phyloP scores from a whole-genome alignment of 2,113 vertebrate genomes.

The Silurus asotus region DNA sequence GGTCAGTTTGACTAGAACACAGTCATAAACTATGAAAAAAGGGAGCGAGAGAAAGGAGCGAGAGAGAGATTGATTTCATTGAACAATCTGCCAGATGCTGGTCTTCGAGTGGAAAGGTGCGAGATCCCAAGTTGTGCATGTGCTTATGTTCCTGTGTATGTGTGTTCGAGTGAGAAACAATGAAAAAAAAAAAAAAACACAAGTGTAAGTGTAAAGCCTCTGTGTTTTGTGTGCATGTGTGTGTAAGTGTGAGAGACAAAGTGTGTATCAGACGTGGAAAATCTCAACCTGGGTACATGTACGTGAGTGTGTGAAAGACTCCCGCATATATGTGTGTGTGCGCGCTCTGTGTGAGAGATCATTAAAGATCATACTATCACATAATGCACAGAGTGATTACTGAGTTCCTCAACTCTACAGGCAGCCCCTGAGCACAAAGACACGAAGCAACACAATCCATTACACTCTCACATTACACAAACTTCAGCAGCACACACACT shows the following conservation, averaged over 20 bases:
- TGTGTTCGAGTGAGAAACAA: background rate
- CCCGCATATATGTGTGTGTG: background rate
- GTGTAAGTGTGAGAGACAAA: background rate
- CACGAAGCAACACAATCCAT: background rate
- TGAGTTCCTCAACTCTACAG: constrained; percentile 27
- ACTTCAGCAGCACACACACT: background rate
- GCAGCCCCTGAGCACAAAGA: constrained; percentile 12
- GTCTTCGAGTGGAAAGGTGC: constrained; percentile 43
- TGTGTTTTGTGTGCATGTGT: background rate
- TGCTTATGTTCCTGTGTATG: constrained; percentile 23
- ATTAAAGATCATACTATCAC: constrained; percentile 24
- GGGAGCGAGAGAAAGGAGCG: background rate
- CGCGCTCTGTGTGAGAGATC: constrained; percentile 15
- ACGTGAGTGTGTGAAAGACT: background rate
- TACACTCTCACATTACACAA: background rate
- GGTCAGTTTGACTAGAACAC: constrained; percentile 54
- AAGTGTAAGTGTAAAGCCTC: constrained; percentile 27
- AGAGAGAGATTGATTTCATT: constrained; percentile 45
- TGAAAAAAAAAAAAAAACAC: background rate
- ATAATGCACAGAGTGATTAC: constrained; percentile 27
- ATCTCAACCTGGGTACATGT: constrained; percentile 16
- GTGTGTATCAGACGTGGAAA: background rate
- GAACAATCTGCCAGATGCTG: constrained; percentile 50
- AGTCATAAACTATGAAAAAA: constrained; percentile 46
- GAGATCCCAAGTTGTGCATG: constrained; percentile 42